These are phyloP conservation scores for Uloborus diversus DNA, from an alignment of 1,140 invertebrate species.

Conservation along the genomic window DNA sequence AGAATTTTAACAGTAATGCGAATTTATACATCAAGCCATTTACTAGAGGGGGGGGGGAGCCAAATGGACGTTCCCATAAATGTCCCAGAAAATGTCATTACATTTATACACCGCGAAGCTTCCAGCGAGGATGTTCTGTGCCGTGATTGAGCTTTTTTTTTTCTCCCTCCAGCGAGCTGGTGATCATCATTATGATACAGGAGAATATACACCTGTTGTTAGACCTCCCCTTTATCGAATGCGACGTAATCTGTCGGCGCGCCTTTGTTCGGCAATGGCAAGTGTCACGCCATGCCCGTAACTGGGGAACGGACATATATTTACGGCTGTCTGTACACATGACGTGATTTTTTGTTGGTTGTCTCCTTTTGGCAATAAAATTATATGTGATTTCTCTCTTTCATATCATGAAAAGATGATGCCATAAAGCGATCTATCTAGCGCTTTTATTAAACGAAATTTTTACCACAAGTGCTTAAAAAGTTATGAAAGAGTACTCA, in stretches of 20 bases:
- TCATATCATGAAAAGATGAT: too few species aligned
- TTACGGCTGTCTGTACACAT: background rate
- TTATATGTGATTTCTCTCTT: too few species aligned
- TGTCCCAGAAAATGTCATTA: conserved; percentile 6
- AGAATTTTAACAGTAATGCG: too few species aligned
- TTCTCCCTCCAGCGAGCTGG: background rate
- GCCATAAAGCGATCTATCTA: too few species aligned
- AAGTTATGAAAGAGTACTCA: too few species aligned
- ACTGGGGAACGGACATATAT: background rate
- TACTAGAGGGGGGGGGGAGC: too few species aligned
- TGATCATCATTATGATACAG: conserved; percentile 24
- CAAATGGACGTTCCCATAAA: too few species aligned
- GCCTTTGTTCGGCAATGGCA: conserved; percentile 21
- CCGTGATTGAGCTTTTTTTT: conserved; percentile 10
- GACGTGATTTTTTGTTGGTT: background rate
- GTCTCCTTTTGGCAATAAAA: background rate
- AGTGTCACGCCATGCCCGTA: conserved; percentile 10
- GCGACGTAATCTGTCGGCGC: conserved; percentile 32
- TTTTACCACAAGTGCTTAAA: too few species aligned
- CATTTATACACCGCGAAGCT: background rate
- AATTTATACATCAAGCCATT: too few species aligned
- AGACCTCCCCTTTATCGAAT: background rate
- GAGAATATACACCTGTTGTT: conserved; percentile 18
- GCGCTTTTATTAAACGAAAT: too few species aligned
- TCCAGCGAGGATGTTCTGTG: background rate